Evolutionary conservation across 92 coral and sea anemone genomes (phyloP), one percentile per base, ranked within the genome.

Genomic region (Muricea muricata): DNA sequence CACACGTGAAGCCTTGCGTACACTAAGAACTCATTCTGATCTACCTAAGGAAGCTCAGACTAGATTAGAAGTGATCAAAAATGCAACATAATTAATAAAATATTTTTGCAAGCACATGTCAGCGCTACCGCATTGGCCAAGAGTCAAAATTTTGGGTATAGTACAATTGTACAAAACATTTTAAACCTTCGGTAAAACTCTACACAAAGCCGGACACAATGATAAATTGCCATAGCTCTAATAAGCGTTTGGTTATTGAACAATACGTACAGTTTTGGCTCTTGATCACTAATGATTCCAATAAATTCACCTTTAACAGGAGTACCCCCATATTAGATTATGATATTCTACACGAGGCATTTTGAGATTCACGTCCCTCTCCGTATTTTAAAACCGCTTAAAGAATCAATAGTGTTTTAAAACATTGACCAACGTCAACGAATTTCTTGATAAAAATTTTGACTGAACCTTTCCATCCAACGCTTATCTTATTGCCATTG

Each of bases 141-240:
- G 70, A 63, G 28, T 63, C 37, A 63, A 63, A 63, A 18, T 60
- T 25, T 60, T 1, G 37, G n/a, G n/a, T 1, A 61, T 61, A 26
- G 68, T 61, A 61, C 68, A 61, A 26, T 61, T 61, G 68, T 61
- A 61, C 37, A 63, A 6, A 63, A 63, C 12, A 8, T 63, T 63
- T 21, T 28, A 26, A 10, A n/a, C 30, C 0, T 63, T 30, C 37
- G 24, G 0, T 35, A 28, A 63, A 63, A 0, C 37, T 63, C n/a
- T n/a, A 0, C 30, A 3, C 10, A 57, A 4, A 57, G 2, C 25
- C 14, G 65, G 5, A 32, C 25, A 20, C 30, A 45, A 45, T 1
- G 50, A 45, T 45, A 45, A 45, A 5, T 8, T 37, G 9, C 9
- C 42, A 45, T 45, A 12, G 15, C 50, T 1, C 50, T 45, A 45